Conservation (phyloP, 2,797 vertebrate species). For the Darevskia mixta region DNA sequence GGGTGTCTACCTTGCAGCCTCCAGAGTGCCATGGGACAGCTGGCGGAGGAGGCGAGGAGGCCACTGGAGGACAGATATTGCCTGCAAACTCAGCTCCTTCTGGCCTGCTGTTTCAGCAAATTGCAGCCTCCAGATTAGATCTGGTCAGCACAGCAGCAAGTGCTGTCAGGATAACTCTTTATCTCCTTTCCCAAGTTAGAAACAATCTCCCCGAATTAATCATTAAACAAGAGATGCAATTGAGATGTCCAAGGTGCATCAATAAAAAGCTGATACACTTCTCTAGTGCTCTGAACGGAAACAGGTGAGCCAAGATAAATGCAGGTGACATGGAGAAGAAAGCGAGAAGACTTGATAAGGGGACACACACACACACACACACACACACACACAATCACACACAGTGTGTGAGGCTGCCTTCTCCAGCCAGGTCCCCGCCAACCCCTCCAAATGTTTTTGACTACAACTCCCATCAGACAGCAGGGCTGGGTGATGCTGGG, state of each 20-base stretch:
- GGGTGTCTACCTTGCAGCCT: background rate
- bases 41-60: too few species aligned
- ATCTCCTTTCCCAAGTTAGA: background rate
- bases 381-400: too few species aligned
- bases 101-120: conserved; percentile 5
- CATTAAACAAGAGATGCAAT: conserved; percentile 26
- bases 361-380: too few species aligned
- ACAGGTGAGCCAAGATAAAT: background rate
- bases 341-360: background rate
- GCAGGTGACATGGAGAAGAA: background rate
- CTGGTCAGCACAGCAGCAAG: background rate
- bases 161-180: background rate
- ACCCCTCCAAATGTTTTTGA: too few species aligned
- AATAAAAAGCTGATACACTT: background rate
- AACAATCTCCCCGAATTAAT: conserved; percentile 12
- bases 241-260: conserved; percentile 26
- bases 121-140: background rate
- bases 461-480: too few species aligned
- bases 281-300: background rate
- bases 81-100: background rate
- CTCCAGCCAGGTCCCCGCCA: too few species aligned
- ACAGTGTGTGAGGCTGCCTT: too few species aligned
- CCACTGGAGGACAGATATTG: background rate
- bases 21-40: background rate
- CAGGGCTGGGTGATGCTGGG: too few species aligned